A percentile compares a stretch with the other conserved stretches of the same genome.
These are phyloP conservation scores for Cheilosia vernalis DNA, from an alignment of 2,888 invertebrate species.

Conservation along the genomic window DNA sequence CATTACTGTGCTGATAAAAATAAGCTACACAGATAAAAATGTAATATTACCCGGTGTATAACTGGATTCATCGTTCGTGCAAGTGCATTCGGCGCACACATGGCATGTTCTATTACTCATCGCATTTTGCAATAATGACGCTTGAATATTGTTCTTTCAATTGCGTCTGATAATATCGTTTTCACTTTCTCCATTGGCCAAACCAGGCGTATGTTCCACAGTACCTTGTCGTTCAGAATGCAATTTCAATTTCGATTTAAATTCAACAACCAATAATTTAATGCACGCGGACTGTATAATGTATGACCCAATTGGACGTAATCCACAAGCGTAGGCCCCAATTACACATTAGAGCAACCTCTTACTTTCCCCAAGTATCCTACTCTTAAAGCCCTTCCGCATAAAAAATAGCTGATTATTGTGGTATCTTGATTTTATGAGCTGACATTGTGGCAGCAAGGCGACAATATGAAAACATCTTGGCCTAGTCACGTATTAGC, in stretches of 20 bases:
- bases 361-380: background rate
- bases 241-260: background rate
- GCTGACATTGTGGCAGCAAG: constrained; percentile 34
- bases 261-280: constrained; percentile 14
- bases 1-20: constrained; percentile 2
- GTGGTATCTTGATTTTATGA: constrained; percentile 58
- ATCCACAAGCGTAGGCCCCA: constrained; percentile 47
- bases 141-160: no score
- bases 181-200: no score
- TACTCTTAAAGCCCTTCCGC: background rate
- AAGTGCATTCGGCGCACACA: background rate
- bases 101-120: background rate
- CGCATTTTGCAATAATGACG: background rate
- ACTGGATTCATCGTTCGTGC: background rate
- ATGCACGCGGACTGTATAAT: constrained; percentile 12
- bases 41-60: background rate
- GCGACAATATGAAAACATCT: constrained; percentile 28
- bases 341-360: background rate
- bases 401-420: constrained; percentile 22
- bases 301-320: constrained; percentile 55
- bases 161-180: no score
- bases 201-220: no score
- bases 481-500: constrained; percentile 5
- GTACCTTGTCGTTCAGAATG: background rate
- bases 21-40: background rate